These are phyloP conservation scores for silkworm (Bombyx mori) DNA, from an alignment of 1,140 invertebrate genomes.

Conservation along the genomic window DNA sequence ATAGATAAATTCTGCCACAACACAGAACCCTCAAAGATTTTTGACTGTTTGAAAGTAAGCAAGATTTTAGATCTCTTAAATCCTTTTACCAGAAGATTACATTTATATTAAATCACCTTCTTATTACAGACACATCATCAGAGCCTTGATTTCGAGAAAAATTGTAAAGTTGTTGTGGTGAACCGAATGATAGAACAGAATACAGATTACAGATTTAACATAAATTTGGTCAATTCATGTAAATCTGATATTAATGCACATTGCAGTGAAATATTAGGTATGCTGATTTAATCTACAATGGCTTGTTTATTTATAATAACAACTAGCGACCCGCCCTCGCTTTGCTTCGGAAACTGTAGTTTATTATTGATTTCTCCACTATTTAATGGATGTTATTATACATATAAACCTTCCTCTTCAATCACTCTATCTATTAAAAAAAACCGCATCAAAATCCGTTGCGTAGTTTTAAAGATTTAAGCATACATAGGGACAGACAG, in stretches of 20 bases:
- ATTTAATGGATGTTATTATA: no score
- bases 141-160: constrained; percentile 85
- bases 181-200: constrained; percentile 94
- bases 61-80: constrained; percentile 76
- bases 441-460: no score
- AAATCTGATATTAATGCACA: constrained; percentile 80
- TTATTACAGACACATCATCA: constrained; percentile 81
- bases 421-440: no score
- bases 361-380: no score
- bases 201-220: constrained; percentile 93
- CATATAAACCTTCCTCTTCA: no score
- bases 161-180: constrained; percentile 88
- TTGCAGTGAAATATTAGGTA: constrained; percentile 78
- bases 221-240: constrained; percentile 84
- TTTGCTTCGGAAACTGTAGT: no score
- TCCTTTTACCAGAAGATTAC: no score
- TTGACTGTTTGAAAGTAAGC: constrained; percentile 79
- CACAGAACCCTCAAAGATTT: constrained; percentile 76
- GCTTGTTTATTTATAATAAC: background rate
- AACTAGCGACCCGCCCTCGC: no score
- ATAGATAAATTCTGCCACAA: constrained; percentile 85
- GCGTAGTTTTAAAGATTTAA: no score
- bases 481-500: no score
- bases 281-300: constrained; percentile 32
- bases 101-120: background rate